Evolutionary conservation across 2,113 vertebrate species (phyloP).

Genomic region (Ctenomys sociabilis): DNA sequence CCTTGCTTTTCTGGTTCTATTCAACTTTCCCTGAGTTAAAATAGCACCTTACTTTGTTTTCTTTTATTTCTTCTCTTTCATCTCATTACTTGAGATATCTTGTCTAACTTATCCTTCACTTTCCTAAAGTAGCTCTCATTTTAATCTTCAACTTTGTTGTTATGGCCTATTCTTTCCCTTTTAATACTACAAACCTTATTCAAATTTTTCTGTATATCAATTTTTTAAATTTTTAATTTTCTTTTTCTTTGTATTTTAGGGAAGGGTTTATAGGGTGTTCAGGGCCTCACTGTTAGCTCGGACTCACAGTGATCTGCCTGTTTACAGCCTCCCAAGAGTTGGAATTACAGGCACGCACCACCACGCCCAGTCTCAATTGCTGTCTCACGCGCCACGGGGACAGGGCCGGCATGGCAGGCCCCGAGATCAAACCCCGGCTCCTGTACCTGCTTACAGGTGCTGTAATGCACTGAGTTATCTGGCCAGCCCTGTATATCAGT

Average conservation of each 20-base stretch:
- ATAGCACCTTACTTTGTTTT: background rate
- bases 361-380: too few relatives aligned
- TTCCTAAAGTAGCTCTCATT: background rate
- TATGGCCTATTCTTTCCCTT: background rate
- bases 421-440: too few relatives aligned
- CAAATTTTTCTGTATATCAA: background rate
- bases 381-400: too few relatives aligned
- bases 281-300: too few relatives aligned
- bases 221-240: background rate
- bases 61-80: background rate
- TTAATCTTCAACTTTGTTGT: background rate
- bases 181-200: background rate
- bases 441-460: too few relatives aligned
- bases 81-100: conserved; percentile 8
- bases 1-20: background rate
- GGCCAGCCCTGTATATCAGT: background rate
- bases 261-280: too few relatives aligned
- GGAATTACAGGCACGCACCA: too few relatives aligned
- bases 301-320: too few relatives aligned
- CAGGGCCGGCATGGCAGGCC: too few relatives aligned
- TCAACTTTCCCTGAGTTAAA: background rate
- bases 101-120: background rate
- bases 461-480: too few relatives aligned
- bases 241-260: too few relatives aligned
- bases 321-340: too few relatives aligned